phyloP scores from a whole-genome alignment of 2,797 vertebrate species.

The Darevskia mixta region DNA sequence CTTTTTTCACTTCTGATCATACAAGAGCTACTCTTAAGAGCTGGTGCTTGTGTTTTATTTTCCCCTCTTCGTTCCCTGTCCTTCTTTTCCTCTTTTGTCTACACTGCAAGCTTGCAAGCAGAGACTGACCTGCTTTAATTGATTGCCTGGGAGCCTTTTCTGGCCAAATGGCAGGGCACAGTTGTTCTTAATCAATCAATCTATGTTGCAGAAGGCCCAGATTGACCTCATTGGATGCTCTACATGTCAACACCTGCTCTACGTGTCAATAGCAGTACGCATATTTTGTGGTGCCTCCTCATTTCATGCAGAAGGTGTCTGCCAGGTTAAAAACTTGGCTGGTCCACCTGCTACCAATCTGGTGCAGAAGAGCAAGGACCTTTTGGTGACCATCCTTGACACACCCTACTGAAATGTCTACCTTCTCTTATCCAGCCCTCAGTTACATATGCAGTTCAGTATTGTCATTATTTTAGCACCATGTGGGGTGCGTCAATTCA shows the following conservation, averaged over 20 bases:
- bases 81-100: too few species aligned
- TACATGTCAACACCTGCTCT: background rate
- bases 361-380: too few species aligned
- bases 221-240: background rate
- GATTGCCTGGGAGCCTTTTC: too few species aligned
- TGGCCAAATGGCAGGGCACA: too few species aligned
- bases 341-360: background rate
- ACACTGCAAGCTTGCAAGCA: too few species aligned
- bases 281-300: background rate
- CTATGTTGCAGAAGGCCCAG: background rate
- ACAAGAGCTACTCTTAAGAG: too few species aligned
- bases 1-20: too few species aligned
- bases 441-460: background rate
- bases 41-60: too few species aligned
- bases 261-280: background rate
- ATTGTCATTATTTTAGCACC: background rate
- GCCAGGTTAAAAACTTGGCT: background rate
- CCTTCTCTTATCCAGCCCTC: background rate
- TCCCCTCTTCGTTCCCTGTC: too few species aligned
- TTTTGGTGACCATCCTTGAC: too few species aligned
- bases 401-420: background rate
- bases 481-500: constrained; percentile 1
- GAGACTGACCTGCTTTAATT: too few species aligned
- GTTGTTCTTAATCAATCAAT: too few species aligned
- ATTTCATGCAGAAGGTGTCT: background rate